These are phyloP conservation scores for Charaxes varanes DNA, from an alignment of 1,140 invertebrate genomes.

Conservation along the genomic window DNA sequence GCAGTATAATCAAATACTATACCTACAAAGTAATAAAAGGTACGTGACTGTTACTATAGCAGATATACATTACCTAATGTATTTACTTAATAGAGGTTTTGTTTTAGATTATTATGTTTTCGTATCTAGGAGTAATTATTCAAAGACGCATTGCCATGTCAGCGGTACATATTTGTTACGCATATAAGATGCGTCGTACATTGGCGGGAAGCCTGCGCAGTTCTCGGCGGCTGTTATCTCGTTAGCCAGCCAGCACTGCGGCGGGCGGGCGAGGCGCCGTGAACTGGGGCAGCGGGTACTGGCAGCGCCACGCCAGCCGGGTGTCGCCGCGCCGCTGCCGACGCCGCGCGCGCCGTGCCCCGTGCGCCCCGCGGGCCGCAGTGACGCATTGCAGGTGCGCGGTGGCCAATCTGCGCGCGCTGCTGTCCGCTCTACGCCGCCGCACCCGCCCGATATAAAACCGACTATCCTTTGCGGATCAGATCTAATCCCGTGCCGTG, in stretches of 20 bases:
- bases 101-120: too few relatives aligned
- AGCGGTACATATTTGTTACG: conserved; percentile 11
- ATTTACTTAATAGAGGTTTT: too few relatives aligned
- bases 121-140: too few relatives aligned
- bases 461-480: conserved; percentile 69
- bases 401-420: conserved; percentile 79
- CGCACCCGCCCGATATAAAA: conserved; percentile 72
- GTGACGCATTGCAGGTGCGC: conserved; percentile 90
- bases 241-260: conserved; percentile 30
- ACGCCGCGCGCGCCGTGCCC: conserved; percentile 32
- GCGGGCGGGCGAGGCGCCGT: conserved; percentile 17
- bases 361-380: conserved; percentile 45
- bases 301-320: conserved; percentile 17
- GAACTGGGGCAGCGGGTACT: conserved; percentile 26
- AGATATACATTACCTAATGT: too few relatives aligned
- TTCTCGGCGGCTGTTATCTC: conserved; percentile 24
- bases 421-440: conserved; percentile 78
- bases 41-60: too few relatives aligned
- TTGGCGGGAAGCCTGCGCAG: conserved; percentile 31
- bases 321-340: conserved; percentile 18
- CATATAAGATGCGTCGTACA: conserved; percentile 11
- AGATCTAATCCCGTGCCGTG: conserved; percentile 66
- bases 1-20: too few relatives aligned
- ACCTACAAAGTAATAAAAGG: too few relatives aligned
- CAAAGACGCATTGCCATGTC: conserved; percentile 16